A percentile compares a stretch with the other conserved stretches of the same genome.
phyloP scores from a whole-genome alignment of 92 coral and sea anemone genomes.

The Zoanthus gigantus region DNA sequence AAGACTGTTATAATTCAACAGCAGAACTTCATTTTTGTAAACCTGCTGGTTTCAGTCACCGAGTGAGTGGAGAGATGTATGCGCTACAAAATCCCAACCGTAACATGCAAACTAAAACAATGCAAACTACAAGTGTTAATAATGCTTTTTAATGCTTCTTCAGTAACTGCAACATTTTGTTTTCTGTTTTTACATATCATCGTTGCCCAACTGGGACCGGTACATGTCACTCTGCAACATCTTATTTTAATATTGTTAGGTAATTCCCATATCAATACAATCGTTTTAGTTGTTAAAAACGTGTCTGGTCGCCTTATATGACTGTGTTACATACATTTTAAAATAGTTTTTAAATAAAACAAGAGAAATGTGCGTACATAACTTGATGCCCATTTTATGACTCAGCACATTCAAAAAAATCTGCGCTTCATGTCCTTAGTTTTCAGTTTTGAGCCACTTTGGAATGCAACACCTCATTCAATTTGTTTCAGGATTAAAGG shows the following conservation, averaged over 20 bases:
- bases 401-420: too few relatives aligned
- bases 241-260: background rate
- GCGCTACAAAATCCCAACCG: conserved; percentile 13
- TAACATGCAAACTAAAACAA: conserved; percentile 5
- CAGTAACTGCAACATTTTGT: background rate
- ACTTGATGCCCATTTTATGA: background rate
- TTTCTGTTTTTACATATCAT: background rate
- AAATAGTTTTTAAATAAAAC: background rate
- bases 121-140: conserved; percentile 5
- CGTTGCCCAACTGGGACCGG: conserved; percentile 1
- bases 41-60: conserved; percentile 1
- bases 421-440: too few relatives aligned
- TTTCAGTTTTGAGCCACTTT: too few relatives aligned
- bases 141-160: conserved; percentile 15
- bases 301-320: background rate
- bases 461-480: too few relatives aligned
- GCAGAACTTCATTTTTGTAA: background rate
- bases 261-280: background rate
- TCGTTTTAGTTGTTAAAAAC: background rate
- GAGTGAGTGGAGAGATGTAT: background rate
- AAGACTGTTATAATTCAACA: background rate
- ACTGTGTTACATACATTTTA: background rate
- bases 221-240: background rate
- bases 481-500: too few relatives aligned
- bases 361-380: background rate